Evolutionary conservation across 2,113 vertebrate species (phyloP).

Genomic region (Corydoras sp.): DNA sequence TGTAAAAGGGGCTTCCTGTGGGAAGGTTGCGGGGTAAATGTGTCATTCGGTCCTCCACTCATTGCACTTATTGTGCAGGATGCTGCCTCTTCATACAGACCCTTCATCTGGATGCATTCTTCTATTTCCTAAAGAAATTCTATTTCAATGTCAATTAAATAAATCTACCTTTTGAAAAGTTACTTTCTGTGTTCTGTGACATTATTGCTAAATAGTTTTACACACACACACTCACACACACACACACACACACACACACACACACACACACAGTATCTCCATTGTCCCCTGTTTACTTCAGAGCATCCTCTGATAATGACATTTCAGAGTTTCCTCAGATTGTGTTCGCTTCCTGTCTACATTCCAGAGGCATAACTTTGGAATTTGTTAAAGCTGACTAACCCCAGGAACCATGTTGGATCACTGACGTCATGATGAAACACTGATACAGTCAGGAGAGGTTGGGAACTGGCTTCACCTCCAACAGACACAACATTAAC

Average conservation of each 20-base stretch:
- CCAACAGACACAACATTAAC: too few relatives aligned
- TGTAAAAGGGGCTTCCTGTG: too few relatives aligned
- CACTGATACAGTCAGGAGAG: too few relatives aligned
- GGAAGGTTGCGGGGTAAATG: neutral
- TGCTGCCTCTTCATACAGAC: constrained; percentile 20
- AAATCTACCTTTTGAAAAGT: constrained; percentile 25
- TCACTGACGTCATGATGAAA: too few relatives aligned
- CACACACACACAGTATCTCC: too few relatives aligned
- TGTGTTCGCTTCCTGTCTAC: constrained; percentile 21
- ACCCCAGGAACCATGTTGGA: too few relatives aligned
- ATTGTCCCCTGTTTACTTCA: too few relatives aligned
- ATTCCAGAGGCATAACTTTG: neutral
- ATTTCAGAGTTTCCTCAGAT: constrained; percentile 21
- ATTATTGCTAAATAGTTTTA: neutral
- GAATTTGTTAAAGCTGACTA: too few relatives aligned
- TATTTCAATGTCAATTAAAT: constrained; percentile 4
- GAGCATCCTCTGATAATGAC: too few relatives aligned
- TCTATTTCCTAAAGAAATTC: constrained; percentile 8
- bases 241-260: too few relatives aligned
- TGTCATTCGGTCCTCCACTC: neutral
- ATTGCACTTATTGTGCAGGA: constrained; percentile 9
- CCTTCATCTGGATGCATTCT: constrained; percentile 10
- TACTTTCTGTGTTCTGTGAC: neutral
- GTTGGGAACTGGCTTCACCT: too few relatives aligned
- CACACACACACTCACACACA: too few relatives aligned